These are phyloP conservation scores for Aramus guarauna DNA, from an alignment of 2,113 vertebrate genomes.

Conservation along the genomic window DNA sequence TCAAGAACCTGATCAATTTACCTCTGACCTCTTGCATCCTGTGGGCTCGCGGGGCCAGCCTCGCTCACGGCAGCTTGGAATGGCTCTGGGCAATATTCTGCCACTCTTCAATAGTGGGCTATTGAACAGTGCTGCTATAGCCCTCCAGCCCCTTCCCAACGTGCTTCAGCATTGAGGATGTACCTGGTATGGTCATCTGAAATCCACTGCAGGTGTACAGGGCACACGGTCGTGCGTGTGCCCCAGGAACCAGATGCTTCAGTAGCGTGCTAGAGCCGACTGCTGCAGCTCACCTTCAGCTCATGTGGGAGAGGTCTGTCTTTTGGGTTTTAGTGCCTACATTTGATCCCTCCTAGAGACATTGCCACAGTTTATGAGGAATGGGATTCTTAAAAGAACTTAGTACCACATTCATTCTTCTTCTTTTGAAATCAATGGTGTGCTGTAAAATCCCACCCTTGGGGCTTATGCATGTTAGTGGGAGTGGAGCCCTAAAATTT, in stretches of 20 bases:
- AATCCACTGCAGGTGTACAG: not conserved
- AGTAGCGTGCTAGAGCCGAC: not conserved
- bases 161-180: not conserved
- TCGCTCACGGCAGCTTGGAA: not conserved
- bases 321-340: not conserved
- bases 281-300: not conserved
- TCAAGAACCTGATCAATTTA: not conserved
- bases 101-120: not conserved
- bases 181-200: not conserved
- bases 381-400: not conserved
- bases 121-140: not conserved
- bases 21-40: not conserved
- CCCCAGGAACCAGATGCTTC: not conserved
- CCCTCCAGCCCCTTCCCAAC: not conserved
- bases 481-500: not conserved
- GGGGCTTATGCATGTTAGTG: not conserved
- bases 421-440: not conserved
- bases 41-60: fast-evolving
- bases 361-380: not conserved
- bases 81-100: not conserved
- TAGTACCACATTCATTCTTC: not conserved
- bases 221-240: fast-evolving
- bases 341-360: not conserved
- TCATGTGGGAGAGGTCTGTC: not conserved
- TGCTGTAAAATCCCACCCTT: not conserved